A percentile compares a stretch with the other conserved stretches of the same genome.
Conservation (phyloP, 2,113 vertebrate species). For the Ascaphus truei region DNA sequence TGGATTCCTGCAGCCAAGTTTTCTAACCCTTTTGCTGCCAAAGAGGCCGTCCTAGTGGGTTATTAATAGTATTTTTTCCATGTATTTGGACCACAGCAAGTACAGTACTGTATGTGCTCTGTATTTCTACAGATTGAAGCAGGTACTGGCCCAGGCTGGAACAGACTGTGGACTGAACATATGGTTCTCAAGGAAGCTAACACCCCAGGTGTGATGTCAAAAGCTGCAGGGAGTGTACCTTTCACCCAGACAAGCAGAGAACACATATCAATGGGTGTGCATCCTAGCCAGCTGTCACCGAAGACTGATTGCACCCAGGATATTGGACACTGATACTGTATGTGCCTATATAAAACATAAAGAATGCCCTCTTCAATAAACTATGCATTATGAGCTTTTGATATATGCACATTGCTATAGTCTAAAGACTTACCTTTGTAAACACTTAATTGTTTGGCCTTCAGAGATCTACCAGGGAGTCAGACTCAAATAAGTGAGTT, state of each 20-base stretch:
- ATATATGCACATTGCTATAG: too few relatives aligned
- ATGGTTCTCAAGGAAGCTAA: conserved; percentile 29
- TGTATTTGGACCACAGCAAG: neutral
- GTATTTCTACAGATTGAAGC: too few relatives aligned
- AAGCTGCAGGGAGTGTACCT: conserved; percentile 28
- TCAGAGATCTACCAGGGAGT: too few relatives aligned
- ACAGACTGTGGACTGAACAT: conserved; percentile 23
- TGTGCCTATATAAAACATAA: too few relatives aligned
- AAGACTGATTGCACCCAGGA: conserved; percentile 15
- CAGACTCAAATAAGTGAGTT: too few relatives aligned
- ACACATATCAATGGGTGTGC: conserved; percentile 17
- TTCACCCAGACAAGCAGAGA: conserved; percentile 19
- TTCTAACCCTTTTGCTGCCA: neutral
- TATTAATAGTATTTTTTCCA: neutral
- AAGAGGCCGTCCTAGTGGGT: neutral
- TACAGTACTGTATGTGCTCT: too few relatives aligned
- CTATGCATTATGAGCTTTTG: too few relatives aligned
- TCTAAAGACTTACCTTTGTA: too few relatives aligned
- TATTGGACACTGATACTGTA: too few relatives aligned
- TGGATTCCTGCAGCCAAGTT: neutral
- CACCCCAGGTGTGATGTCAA: conserved; percentile 25
- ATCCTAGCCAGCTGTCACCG: conserved; percentile 19
- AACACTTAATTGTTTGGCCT: too few relatives aligned
- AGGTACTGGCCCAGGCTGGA: neutral
- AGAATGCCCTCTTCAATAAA: too few relatives aligned